Evolutionary conservation across 2,888 invertebrate species (phyloP).

Genomic region (Mythimna vitellina): DNA sequence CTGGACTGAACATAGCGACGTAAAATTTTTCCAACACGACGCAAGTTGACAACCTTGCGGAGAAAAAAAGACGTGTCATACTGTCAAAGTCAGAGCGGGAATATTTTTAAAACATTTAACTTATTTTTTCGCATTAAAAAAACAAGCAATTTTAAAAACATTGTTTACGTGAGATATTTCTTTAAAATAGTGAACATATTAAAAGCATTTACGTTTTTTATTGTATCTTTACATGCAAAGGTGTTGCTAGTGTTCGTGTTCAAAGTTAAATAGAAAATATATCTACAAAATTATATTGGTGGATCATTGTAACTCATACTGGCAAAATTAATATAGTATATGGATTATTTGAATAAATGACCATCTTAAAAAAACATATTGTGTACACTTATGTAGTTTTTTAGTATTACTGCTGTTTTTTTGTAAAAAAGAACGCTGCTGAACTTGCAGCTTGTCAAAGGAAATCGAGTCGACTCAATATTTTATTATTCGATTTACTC

Average conservation of each 20-base stretch:
- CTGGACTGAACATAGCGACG: slow-evolving; percentile 89
- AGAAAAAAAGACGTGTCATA: slow-evolving; percentile 82
- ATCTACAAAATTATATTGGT: too few relatives aligned
- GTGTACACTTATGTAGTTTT: not conserved
- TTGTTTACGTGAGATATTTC: not conserved
- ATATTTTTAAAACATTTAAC: slow-evolving; percentile 19
- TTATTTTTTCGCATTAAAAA: slow-evolving; percentile 38
- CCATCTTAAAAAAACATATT: not conserved
- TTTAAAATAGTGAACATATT: not conserved
- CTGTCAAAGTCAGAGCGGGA: slow-evolving; percentile 72
- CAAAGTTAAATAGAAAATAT: slow-evolving; percentile 17
- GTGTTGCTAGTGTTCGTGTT: slow-evolving; percentile 20
- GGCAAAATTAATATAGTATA: too few relatives aligned
- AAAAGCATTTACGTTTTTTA: not conserved
- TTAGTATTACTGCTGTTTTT: too few relatives aligned
- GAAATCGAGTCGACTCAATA: not conserved
- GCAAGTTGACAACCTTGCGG: slow-evolving; percentile 81
- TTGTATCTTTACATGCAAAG: not conserved
- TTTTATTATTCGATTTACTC: too few relatives aligned
- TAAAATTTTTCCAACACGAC: slow-evolving; percentile 89
- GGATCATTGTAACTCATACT: not conserved
- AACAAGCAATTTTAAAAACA: slow-evolving; percentile 12
- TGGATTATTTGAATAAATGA: not conserved
- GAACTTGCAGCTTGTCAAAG: slow-evolving; percentile 3
- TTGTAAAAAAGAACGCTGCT: not conserved